Evolutionary conservation across 2,113 vertebrate genomes (phyloP), one percentile per base, ranked within the genome.

Genomic region (Salvelinus sp.): DNA sequence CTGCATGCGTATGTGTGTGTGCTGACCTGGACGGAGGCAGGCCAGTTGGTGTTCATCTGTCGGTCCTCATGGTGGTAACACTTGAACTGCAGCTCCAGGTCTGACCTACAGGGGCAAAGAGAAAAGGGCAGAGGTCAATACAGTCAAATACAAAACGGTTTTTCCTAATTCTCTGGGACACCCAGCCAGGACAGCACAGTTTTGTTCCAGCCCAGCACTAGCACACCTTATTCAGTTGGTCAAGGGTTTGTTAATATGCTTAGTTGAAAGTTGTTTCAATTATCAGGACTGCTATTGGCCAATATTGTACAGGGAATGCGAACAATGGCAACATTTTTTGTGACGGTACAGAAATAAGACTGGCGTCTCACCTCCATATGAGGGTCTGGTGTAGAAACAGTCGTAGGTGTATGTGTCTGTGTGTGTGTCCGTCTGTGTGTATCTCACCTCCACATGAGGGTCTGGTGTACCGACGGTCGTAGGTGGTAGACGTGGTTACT

Each of bases 21-120:
- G 30, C 66, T 68, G 95, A 99, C 98, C 93, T 99, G 98, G 84
- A 99, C 98, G 0, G 98, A 99, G 10, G 98, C 98, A 0, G 98
- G 98, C 98, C 98, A 99, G 92, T 99, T 99, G 81, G 98, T 99
- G 93, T 99, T 99, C 97, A 99, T 99, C 92, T 99, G 98, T 79
- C 98, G 92, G 91, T 99, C 98, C 92, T 99, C 98, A 0, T 99
- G 98, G 88, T 99, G 98, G 91, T 99, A 99, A 93, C 98, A 99
- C 86, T 99, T 99, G 88, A 99, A 99, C 91, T 99, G 98, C 74
- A 99, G 95, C 86, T 99, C 98, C 86, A 99, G 92, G 89, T 99
- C 98, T 50, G 98, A 99, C 92, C 97, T 99, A 81, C 0, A 20
- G 13, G 74, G 72, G 0, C 6, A 16, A 25, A 27, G 50, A 10